These are phyloP conservation scores for Leptopilina myrica DNA, from an alignment of 2,888 invertebrate species.

Conservation along the genomic window DNA sequence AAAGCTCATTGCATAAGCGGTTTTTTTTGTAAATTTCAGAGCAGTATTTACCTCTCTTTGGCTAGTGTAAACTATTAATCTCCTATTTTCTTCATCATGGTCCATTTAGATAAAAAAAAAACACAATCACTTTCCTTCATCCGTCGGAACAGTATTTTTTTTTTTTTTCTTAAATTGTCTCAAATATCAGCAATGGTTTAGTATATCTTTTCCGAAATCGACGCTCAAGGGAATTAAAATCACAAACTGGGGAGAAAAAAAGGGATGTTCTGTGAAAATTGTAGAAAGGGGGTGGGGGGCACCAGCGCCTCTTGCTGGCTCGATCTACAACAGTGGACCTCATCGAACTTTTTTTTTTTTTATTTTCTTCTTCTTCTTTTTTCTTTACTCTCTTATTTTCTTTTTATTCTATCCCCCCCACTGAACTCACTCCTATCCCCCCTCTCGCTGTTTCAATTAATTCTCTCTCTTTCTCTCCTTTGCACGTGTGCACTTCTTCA, in stretches of 20 bases:
- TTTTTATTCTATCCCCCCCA: conserved; percentile 30
- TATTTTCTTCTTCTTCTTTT: conserved; percentile 30
- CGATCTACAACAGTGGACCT: conserved; percentile 44
- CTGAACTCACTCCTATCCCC: conserved; percentile 7
- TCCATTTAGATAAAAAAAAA: background rate
- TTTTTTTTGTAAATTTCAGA: background rate
- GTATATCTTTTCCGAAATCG: conserved; percentile 14
- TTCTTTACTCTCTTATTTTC: conserved; percentile 5
- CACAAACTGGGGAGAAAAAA: conserved; percentile 19
- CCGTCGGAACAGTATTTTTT: conserved; percentile 30
- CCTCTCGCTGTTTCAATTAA: background rate
- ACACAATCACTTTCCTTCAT: background rate
- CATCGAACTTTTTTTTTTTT: conserved; percentile 47
- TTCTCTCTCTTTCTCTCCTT: too few relatives aligned
- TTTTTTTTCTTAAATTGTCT: background rate
- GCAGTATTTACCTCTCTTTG: background rate
- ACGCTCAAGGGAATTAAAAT: conserved; percentile 13
- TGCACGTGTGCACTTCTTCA: too few relatives aligned
- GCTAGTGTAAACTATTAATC: background rate
- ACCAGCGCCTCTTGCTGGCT: conserved; percentile 48
- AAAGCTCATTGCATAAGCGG: too few relatives aligned
- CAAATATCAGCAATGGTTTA: background rate
- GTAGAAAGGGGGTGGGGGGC: conserved; percentile 44
- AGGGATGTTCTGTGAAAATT: conserved; percentile 35
- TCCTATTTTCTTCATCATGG: conserved; percentile 30